phyloP scores from a whole-genome alignment of 2,113 vertebrate genomes.

The Passer montanus region DNA sequence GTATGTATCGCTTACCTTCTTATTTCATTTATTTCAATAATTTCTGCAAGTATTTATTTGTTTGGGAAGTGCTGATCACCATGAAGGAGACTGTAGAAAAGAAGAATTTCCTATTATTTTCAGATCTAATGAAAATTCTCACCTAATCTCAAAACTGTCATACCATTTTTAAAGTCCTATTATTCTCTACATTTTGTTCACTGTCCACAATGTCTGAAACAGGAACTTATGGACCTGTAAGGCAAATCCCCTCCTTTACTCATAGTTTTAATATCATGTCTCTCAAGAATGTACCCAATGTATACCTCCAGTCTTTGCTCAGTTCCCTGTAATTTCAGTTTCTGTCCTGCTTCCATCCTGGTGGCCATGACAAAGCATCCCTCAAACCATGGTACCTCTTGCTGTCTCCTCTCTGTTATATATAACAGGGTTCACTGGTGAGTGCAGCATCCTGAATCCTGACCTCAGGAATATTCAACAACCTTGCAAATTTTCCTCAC shows the following conservation, averaged over 20 bases:
- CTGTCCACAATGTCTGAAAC: neutral
- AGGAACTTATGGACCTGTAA: neutral
- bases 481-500: neutral
- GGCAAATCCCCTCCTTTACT: neutral
- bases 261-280: neutral
- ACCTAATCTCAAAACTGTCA: neutral
- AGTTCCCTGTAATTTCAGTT: neutral
- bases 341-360: neutral
- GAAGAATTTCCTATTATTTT: neutral
- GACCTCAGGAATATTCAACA: neutral
- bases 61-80: neutral
- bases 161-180: neutral
- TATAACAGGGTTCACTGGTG: rapidly evolving
- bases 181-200: neutral
- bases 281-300: neutral
- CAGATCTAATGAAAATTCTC: neutral
- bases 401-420: neutral
- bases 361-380: no score
- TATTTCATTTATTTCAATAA: neutral
- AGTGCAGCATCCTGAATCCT: neutral
- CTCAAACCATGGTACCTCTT: rapidly evolving
- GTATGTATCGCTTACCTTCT: neutral
- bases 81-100: neutral
- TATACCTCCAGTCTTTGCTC: neutral
- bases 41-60: neutral